Base-by-base conservation (phyloP, 2,888 invertebrate species). In the Endomychus coccineus region DNA sequence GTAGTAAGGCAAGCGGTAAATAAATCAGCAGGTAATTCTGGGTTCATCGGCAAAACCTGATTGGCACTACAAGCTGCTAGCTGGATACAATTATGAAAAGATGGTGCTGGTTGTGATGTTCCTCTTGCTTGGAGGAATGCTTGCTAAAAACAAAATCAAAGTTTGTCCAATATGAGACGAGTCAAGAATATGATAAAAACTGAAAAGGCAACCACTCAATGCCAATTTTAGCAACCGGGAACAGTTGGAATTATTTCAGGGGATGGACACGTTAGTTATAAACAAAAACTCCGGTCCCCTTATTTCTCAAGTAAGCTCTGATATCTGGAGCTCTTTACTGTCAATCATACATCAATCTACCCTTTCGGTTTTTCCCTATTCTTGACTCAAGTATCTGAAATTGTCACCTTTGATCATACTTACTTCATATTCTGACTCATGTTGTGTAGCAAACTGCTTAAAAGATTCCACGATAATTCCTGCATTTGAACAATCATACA, bases 1-100 rank as follows among this genome's bases (percentile, higher is more conserved):
- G 97, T 97, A 35, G 97, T 98, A 54, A 98, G 78, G 69, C 98
- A 98, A 9, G 95, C 81, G 16, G 98, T 97, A 71, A 99, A 98
- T 54, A 99, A 75, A 69, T 82, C 98, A 2, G 97, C 97, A 3
- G 98, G 98, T 57, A 98, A 72, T 66, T 95, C 91, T 1, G 97
- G 88, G 71, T 91, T 88, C 91, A 94, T 92, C 10, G 98, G 98
- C 55, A 98, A 75, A 48, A 83, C 78, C 70, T 98, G 92, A 54
- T 84, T 85, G n/a, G 83, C 80, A 21, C 86, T 81, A 67, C 98
- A 98, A 13, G 98, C 96, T 21, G 89, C 98, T 56, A 98, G 70
- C 67, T 97, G 95, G 56, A 98, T 96, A 68, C 96, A 96, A 67
- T 88, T 86, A 61, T 79, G 81, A 67, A 81, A 91, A 35, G 78